Conservation (phyloP, 2,797 vertebrate species). For the Microchirus variegatus region DNA sequence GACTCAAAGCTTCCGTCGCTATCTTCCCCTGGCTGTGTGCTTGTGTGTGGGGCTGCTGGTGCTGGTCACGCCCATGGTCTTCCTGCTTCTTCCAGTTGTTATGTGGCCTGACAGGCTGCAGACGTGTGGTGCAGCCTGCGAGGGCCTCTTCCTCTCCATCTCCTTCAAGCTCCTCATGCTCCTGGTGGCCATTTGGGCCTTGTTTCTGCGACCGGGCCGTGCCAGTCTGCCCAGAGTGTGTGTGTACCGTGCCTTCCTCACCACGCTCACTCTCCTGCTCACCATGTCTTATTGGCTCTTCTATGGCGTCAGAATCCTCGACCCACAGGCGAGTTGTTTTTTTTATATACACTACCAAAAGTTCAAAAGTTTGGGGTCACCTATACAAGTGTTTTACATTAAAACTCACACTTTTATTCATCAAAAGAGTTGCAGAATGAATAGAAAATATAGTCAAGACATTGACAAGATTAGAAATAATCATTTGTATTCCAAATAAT, state of each 20-base stretch:
- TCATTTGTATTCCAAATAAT: no score
- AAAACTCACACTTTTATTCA: no score
- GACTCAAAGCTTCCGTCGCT: slow-evolving; percentile 85
- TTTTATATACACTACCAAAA: not conserved
- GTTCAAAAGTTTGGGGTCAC: no score
- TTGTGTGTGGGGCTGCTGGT: slow-evolving; percentile 87
- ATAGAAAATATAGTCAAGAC: no score
- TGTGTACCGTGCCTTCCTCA: slow-evolving; percentile 90
- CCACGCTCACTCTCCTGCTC: slow-evolving; percentile 91
- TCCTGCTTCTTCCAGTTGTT: slow-evolving; percentile 90
- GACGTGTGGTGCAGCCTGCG: slow-evolving; percentile 92
- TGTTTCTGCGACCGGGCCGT: slow-evolving; percentile 88
- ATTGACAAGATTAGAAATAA: no score
- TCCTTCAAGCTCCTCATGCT: slow-evolving; percentile 97
- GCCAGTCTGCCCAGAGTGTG: slow-evolving; percentile 89
- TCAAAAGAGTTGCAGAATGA: no score
- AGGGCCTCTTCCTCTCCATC: slow-evolving; percentile 96
- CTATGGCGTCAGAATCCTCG: slow-evolving; percentile 94
- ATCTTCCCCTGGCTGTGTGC: slow-evolving; percentile 86
- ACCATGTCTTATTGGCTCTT: slow-evolving; percentile 98
- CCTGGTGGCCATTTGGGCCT: slow-evolving; percentile 93
- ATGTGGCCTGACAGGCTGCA: slow-evolving; percentile 91
- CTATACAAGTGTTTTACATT: no score
- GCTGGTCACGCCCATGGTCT: slow-evolving; percentile 91
- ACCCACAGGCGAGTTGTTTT: slow-evolving; percentile 80